Evolutionary conservation across 2,888 invertebrate genomes (phyloP).

Genomic region (Pyrrhosoma nymphula): DNA sequence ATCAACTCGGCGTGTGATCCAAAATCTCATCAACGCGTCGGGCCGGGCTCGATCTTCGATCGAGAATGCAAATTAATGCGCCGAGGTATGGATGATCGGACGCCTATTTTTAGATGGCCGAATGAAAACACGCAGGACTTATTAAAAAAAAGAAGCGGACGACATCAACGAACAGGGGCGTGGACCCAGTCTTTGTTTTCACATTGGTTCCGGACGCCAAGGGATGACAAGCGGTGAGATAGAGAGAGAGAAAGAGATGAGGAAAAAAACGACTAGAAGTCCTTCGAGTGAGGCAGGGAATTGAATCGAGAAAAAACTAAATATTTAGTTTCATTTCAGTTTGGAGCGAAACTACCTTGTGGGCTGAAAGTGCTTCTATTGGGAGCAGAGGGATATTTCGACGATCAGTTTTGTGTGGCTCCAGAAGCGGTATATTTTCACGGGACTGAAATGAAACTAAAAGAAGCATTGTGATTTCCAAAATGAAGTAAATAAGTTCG

Average conservation of each 20-base stretch:
- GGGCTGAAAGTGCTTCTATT: too few species aligned
- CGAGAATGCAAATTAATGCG: conserved; percentile 33
- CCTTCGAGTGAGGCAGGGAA: neutral
- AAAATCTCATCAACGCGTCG: neutral
- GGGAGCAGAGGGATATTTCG: too few species aligned
- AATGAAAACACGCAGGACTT: neutral
- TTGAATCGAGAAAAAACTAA: too few species aligned
- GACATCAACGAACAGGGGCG: neutral
- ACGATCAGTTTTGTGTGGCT: too few species aligned
- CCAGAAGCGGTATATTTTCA: too few species aligned
- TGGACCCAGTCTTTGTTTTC: neutral
- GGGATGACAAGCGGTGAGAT: neutral
- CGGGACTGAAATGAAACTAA: too few species aligned
- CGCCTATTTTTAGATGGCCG: neutral
- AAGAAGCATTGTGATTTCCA: too few species aligned
- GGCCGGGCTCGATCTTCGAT: neutral
- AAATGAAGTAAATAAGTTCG: too few species aligned
- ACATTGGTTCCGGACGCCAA: neutral
- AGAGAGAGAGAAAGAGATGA: neutral
- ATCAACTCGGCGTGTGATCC: neutral
- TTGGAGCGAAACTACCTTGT: too few species aligned
- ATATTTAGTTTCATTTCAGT: too few species aligned
- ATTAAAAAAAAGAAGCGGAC: neutral
- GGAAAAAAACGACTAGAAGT: neutral
- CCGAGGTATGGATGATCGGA: conserved; percentile 34